A percentile compares a stretch with the other conserved stretches of the same genome.
These are phyloP conservation scores for Acanthococcus lagerstroemiae DNA, from an alignment of 2,888 invertebrate species.

Conservation along the genomic window DNA sequence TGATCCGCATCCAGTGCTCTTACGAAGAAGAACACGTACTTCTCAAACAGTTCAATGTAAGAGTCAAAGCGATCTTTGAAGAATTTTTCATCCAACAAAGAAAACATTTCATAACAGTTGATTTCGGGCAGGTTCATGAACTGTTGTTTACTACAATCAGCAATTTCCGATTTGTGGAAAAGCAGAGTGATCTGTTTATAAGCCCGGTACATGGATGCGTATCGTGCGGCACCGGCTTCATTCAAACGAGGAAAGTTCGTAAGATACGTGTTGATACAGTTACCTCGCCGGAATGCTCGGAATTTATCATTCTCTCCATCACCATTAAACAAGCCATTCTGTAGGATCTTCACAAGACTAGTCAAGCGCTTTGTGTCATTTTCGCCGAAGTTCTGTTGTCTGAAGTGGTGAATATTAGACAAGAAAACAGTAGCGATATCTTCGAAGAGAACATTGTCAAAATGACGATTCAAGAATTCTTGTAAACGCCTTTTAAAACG, in stretches of 20 bases:
- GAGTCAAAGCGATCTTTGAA: neutral
- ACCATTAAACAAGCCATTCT: no score
- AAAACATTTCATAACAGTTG: conserved; percentile 6
- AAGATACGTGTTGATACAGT: neutral
- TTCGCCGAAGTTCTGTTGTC: neutral
- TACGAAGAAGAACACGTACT: conserved; percentile 13
- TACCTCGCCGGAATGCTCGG: neutral
- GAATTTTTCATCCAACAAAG: neutral
- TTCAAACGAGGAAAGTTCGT: neutral
- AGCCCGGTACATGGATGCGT: neutral
- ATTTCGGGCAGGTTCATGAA: conserved; percentile 8
- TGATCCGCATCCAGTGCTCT: neutral
- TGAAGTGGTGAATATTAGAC: neutral
- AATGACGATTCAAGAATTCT: neutral
- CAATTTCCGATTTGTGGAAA: neutral
- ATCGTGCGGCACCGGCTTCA: neutral
- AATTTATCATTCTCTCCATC: neutral
- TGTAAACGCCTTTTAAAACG: neutral
- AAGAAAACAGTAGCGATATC: neutral
- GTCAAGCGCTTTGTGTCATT: neutral
- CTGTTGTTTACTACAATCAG: neutral
- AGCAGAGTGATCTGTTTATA: no score
- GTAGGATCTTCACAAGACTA: neutral
- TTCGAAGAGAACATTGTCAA: neutral
- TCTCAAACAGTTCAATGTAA: conserved; percentile 4